phyloP scores from a whole-genome alignment of 2,113 vertebrate genomes.

The Castor canadensis region DNA sequence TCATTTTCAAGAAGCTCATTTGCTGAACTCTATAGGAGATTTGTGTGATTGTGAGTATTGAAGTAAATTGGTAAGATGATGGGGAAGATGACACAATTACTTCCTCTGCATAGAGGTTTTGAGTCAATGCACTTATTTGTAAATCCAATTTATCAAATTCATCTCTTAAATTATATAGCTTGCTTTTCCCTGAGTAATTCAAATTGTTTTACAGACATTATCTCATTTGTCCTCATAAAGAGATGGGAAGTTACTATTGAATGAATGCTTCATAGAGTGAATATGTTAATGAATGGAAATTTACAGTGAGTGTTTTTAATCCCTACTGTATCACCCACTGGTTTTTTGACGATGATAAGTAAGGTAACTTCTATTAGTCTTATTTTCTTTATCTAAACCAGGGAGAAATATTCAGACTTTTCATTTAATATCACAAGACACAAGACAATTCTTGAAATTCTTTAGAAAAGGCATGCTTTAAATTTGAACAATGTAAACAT shows the following conservation, averaged over 20 bases:
- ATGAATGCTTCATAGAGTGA: slow-evolving; percentile 60
- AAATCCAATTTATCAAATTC: slow-evolving; percentile 70
- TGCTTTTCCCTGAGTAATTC: slow-evolving; percentile 68
- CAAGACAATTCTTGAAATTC: not conserved
- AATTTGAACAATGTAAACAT: slow-evolving; percentile 37
- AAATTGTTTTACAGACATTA: slow-evolving; percentile 78
- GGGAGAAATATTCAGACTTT: slow-evolving; percentile 17
- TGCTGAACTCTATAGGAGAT: slow-evolving; percentile 30
- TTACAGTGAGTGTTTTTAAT: slow-evolving; percentile 66
- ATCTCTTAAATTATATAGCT: slow-evolving; percentile 67
- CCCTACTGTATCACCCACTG: slow-evolving; percentile 51
- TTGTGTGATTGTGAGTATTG: slow-evolving; percentile 30
- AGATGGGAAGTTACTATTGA: slow-evolving; percentile 66
- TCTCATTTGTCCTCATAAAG: slow-evolving; percentile 77
- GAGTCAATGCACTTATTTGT: slow-evolving; percentile 50
- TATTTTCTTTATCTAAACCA: slow-evolving; percentile 54
- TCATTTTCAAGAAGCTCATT: slow-evolving; percentile 64
- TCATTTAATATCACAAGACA: not conserved
- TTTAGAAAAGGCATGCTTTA: not conserved
- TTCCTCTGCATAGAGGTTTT: slow-evolving; percentile 49
- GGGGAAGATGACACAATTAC: slow-evolving; percentile 58
- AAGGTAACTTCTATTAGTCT: slow-evolving; percentile 55
- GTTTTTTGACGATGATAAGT: slow-evolving; percentile 58
- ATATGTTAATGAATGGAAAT: slow-evolving; percentile 69
- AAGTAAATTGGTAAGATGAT: slow-evolving; percentile 65